phyloP scores from a whole-genome alignment of 2,888 invertebrate genomes.

The Arctia plantaginis region DNA sequence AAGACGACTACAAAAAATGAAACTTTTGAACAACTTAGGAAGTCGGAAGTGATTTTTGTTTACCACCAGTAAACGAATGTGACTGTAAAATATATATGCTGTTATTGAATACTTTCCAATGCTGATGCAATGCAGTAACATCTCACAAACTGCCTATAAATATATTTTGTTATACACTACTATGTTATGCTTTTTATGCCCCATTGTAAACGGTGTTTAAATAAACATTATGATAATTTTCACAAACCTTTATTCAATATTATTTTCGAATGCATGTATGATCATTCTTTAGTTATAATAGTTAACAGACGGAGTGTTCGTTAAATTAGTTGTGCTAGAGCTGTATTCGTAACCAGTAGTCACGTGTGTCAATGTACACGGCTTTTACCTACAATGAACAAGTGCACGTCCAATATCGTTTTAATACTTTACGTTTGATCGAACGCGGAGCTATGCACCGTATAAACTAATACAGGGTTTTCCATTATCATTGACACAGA shows the following conservation, averaged over 20 bases:
- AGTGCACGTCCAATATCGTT: conserved; percentile 39
- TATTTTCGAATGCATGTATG: background rate
- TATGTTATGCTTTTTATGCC: conserved; percentile 42
- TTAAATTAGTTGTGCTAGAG: conserved; percentile 1
- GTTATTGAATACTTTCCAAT: conserved; percentile 3
- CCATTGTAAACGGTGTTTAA: conserved; percentile 46
- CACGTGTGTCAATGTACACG: conserved; percentile 30
- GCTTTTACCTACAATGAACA: conserved; percentile 24
- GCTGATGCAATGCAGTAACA: conserved; percentile 19
- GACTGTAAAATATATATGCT: conserved; percentile 8
- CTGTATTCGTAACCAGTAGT: conserved; percentile 19
- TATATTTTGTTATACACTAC: conserved; percentile 35
- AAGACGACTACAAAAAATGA: conserved; percentile 53
- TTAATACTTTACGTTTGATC: conserved; percentile 47
- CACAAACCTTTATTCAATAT: conserved; percentile 29
- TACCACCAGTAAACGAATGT: conserved; percentile 20
- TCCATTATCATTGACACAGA: conserved; percentile 86
- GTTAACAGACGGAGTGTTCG: background rate
- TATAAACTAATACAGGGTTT: conserved; percentile 80
- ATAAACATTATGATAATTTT: conserved; percentile 46
- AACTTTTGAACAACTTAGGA: background rate
- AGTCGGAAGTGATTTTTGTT: conserved; percentile 21
- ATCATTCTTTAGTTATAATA: conserved; percentile 6
- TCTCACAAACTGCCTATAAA: conserved; percentile 32
- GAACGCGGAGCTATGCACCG: conserved; percentile 78